Evolutionary conservation across 2,797 vertebrate genomes (phyloP), one percentile per base, ranked within the genome.

Genomic region (Pachyuromys duprasi): DNA sequence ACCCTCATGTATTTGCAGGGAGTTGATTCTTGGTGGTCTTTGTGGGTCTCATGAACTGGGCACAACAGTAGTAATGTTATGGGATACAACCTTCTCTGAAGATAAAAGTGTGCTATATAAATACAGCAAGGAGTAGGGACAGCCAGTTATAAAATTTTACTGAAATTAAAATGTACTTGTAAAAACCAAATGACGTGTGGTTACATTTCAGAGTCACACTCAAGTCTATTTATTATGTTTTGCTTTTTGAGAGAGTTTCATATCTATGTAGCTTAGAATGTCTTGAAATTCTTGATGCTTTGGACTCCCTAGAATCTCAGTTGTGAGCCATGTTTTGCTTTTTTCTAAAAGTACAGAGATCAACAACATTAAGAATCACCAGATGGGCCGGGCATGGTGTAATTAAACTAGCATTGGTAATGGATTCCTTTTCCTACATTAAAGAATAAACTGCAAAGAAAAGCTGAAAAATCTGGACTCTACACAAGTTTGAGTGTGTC

Each of bases 91-190:
- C 36, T 86, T 42, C 74, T 76, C 75, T 92, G 82, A 83, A 28
- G 39, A 86, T 63, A 53, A 31, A 90, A 60, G 83, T 63, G 45
- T 55, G n/a, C 39, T 75, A 8, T 67, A 70, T 75, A 39, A 63
- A 63, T 63, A 82, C 45, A 42, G 55, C 86, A 90, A 90, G 5
- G 49, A 49, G 9, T 28, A 65, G 36, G 62, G n/a, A 95, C 31
- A 31, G 24, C 7, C 79, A 20, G 39, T 74, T 60, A 81, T 45
- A 88, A 22, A 63, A 75, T 62, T 62, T 70, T 83, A 74, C 93
- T 63, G n/a, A 62, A 80, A 69, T 93, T 93, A 63, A 86, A 90
- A 74, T 93, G 62, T 84, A 90, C 49, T 84, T 90, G 22, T 67
- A 87, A 90, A 6, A 83, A 94, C 4, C 60, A 86, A 84, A 45